Evolutionary conservation across 2,888 invertebrate species (phyloP), one percentile per base, ranked within the genome.

Genomic region (Sepioteuthis lessoniana): DNA sequence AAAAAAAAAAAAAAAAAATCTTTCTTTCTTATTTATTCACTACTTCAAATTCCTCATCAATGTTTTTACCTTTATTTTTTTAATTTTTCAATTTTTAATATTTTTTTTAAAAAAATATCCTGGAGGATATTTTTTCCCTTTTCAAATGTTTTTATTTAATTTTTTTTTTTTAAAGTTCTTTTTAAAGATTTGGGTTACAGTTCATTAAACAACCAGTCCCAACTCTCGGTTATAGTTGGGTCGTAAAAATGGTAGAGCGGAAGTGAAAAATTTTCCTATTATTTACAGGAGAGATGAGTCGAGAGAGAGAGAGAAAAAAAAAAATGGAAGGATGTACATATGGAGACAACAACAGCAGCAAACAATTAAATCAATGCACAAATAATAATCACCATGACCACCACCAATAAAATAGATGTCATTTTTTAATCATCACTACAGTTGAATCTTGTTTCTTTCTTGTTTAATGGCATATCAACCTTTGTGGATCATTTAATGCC

Each of bases 141-240:
- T 60, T 31, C 28, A 21, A 28, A 60, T 21, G 3, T 13, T 76
- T 76, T n/a, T 76, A 13, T 13, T 76, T 76, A n/a, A 42, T 8
- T n/a, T 10, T n/a, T 76, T n/a, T 31, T 19, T 7, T 76, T 76
- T n/a, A 13, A 3, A 13, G 8, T n/a, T 76, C 3, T 7, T 8
- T 76, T 76, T 76, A n/a, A 76, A n/a, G 31, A 76, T 76, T 76
- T n/a, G 31, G 8, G 76, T 76, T n/a, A n/a, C n/a, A 76, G 31
- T 76, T n/a, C 16, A 76, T 76, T 76, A 76, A 76, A 76, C 76
- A 76, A 76, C 76, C 76, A 76, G n/a, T 76, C 76, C 76, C 76
- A 76, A 76, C 76, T 76, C n/a, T 76, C 76, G 31, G 76, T 25
- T 55, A 55, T 21, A 4, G 55, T 76, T 76, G 76, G 76, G 31